Evolutionary conservation across 92 coral and sea anemone genomes (phyloP).

Genomic region (Zoanthus solanderi): DNA sequence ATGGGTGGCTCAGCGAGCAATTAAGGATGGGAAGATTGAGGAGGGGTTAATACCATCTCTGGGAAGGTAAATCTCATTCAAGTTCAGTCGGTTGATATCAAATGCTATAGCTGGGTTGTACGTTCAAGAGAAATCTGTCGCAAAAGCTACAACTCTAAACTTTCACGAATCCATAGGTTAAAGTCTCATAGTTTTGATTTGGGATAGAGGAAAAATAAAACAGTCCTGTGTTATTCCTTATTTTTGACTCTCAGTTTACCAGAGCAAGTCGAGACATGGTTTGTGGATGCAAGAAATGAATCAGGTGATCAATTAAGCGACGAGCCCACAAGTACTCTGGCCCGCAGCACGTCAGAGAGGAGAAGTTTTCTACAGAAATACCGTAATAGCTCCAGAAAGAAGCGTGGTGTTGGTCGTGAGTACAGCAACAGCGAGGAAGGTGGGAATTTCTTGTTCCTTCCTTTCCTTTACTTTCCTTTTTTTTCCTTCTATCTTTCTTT

Average conservation of each 20-base stretch:
- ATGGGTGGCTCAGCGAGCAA: conserved; percentile 95
- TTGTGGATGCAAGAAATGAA: conserved; percentile 70
- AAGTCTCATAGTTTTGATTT: neutral
- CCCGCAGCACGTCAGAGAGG: conserved; percentile 80
- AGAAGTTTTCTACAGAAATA: conserved; percentile 79
- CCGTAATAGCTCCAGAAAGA: conserved; percentile 55
- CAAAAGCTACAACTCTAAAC: too few relatives aligned
- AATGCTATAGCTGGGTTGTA: too few relatives aligned
- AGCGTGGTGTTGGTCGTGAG: conserved; percentile 26
- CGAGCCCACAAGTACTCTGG: conserved; percentile 72
- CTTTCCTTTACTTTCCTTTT: too few relatives aligned
- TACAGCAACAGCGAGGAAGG: conserved; percentile 49
- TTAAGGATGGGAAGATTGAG: conserved; percentile 85
- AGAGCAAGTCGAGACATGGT: conserved; percentile 70
- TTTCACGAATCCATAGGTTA: neutral
- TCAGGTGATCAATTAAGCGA: conserved; percentile 77
- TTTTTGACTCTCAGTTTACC: conserved; percentile 64
- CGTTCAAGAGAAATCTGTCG: too few relatives aligned
- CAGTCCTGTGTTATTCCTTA: too few relatives aligned
- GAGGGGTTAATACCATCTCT: conserved; percentile 97
- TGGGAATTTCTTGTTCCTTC: neutral
- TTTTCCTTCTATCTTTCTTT: too few relatives aligned
- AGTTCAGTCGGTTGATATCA: too few relatives aligned
- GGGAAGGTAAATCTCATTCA: conserved; percentile 74
- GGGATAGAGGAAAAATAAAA: neutral